Conservation (phyloP, 2,113 vertebrate genomes). For the Morone saxatilis region DNA sequence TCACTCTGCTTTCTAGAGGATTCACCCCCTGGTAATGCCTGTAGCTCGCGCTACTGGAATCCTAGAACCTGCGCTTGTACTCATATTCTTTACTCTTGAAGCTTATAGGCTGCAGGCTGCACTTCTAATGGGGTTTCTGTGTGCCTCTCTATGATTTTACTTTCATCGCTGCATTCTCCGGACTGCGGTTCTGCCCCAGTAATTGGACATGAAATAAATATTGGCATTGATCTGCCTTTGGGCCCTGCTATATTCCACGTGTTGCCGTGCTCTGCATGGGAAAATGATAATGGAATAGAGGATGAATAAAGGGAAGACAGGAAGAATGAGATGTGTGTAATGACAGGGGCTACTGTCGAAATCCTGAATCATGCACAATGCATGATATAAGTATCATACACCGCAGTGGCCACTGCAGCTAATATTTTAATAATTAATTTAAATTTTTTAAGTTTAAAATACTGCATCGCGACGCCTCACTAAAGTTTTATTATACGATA, state of each 20-base stretch:
- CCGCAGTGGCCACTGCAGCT: not conserved
- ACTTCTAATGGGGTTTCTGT: conserved; percentile 46
- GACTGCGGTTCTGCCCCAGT: conserved; percentile 33
- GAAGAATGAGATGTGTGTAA: conserved; percentile 8
- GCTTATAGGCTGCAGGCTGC: conserved; percentile 45
- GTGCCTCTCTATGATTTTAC: conserved; percentile 39
- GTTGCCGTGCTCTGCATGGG: conserved; percentile 44
- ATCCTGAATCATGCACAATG: not conserved
- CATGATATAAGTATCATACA: not conserved
- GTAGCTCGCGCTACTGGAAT: conserved; percentile 58
- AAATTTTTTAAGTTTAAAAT: not conserved
- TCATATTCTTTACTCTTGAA: conserved; percentile 46
- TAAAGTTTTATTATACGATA: not conserved
- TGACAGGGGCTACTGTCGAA: not conserved
- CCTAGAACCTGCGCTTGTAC: conserved; percentile 62
- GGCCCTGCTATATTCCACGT: not conserved
- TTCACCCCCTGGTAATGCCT: conserved; percentile 62
- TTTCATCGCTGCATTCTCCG: conserved; percentile 49
- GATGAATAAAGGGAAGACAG: conserved; percentile 18
- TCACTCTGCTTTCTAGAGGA: conserved; percentile 55
- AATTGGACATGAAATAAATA: conserved; percentile 77
- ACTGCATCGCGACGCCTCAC: not conserved
- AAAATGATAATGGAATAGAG: conserved; percentile 9
- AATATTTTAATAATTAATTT: not conserved
- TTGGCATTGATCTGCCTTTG: conserved; percentile 68